Base-by-base conservation (phyloP, 1,140 invertebrate species). In the Manduca sexta region DNA sequence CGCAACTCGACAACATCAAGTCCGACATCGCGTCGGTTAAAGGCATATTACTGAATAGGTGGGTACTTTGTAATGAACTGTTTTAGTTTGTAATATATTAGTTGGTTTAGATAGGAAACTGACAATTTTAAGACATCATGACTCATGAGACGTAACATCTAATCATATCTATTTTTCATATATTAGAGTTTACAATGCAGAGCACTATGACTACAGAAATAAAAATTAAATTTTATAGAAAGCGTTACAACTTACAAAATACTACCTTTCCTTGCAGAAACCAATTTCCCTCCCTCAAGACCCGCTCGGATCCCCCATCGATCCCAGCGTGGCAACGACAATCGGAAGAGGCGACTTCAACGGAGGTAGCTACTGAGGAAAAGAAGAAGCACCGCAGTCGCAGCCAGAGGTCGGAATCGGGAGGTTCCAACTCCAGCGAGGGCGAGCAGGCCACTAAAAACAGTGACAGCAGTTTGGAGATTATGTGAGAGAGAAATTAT, bases 251-350 rank as follows among this genome's bases (percentile, higher is more conserved):
- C n/a, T n/a, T n/a, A n/a, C n/a, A n/a, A n/a, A n/a, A n/a, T n/a
- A n/a, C n/a, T n/a, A n/a, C n/a, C n/a, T n/a, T n/a, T n/a, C n/a
- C n/a, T n/a, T n/a, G 18, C 64, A 92, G 91, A 58, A 93, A 93
- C 74, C 92, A 94, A 78, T 94, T 94, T 70, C 91, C 93, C 12
- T 79, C 87, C 0, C 81, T 89, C 2, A 88, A 86, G 51, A 85
- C 69, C n/a, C 80, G 88, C 7, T 87, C 90, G 2, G 89, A 91
- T 8, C 91, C 91, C 3, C 89, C 91, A 7, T 93, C 92, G 1
- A 93, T 94, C 52, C 93, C 93, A 16, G 87, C 91, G 7, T 94
- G 93, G 93, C 93, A 94, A 72, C 84, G 93, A 30, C 87, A 89
- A n/a, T 88, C 88, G 4, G 84, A 87, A 21, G 76, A 74, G 40